Conservation (phyloP, 2,113 vertebrate species). For the Solea senegalensis region DNA sequence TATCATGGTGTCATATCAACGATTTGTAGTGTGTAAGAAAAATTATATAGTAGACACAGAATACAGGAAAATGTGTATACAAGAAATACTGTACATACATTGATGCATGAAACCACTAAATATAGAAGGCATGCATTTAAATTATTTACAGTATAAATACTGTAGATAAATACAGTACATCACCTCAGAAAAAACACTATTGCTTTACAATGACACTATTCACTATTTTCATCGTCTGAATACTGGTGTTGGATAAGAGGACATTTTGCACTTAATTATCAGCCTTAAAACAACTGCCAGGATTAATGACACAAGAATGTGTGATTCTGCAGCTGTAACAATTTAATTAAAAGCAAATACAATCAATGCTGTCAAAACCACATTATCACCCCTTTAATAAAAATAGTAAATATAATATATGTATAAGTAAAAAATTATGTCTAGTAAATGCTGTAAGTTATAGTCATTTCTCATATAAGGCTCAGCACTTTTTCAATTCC, state of each 20-base stretch:
- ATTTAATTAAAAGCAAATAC: no score
- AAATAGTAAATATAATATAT: no score
- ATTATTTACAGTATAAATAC: constrained; percentile 16
- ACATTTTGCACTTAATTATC: no score
- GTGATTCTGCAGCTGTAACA: no score
- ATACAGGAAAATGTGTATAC: constrained; percentile 1
- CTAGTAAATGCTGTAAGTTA: not conserved
- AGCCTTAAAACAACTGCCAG: no score
- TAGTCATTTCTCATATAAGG: constrained; percentile 17
- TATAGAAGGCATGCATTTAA: constrained; percentile 32
- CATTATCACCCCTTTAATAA: no score
- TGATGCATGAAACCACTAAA: constrained; percentile 19
- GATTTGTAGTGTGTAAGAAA: constrained; percentile 1
- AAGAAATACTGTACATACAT: constrained; percentile 8
- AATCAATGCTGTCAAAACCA: no score
- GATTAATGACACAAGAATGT: no score
- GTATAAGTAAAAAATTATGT: not conserved
- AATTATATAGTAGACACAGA: not conserved
- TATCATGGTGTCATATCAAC: not conserved
- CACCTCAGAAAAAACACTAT: no score
- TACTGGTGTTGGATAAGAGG: not conserved
- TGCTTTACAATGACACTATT: not conserved
- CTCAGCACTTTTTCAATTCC: not conserved
- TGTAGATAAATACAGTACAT: not conserved
- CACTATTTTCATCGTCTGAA: not conserved